Base-by-base conservation (phyloP, 1,140 invertebrate species). In the Drosophila oshimai region DNA sequence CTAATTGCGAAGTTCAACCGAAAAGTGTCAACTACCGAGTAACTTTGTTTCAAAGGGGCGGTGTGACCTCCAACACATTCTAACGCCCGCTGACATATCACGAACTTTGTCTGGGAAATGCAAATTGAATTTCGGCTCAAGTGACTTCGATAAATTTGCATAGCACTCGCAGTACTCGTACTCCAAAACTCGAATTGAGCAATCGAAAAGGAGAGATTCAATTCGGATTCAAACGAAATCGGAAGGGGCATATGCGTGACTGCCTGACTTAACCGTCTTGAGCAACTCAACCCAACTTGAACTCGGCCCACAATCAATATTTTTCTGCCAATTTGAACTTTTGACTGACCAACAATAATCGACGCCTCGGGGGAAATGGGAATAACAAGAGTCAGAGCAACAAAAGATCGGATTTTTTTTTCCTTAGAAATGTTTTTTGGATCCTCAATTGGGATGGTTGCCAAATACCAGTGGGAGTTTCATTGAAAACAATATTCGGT, bases 31-130 rank as follows among this genome's bases (percentile, higher is more conserved):
- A 68, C 61, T 17, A 29, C 9, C 17, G 26, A 67, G 7, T 13
- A 28, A 7, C 6, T 9, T n/a, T n/a, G n/a, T n/a, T n/a, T n/a
- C 42, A 28, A 61, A 6, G 57, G 54, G 54, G 54, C 54, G 54
- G 33, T 12, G n/a, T 62, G 58, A 62, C 58, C 58, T 62, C 58
- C 58, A 62, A 36, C 68, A 73, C 78, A 83, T 81, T 81, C 77
- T 81, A 81, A 83, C 77, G 77, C 78, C 78, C 74, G 78, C 67
- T 81, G 77, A 81, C 77, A 81, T 81, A 81, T 81, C 77, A 81
- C 77, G 77, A 77, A 77, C 73, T 77, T 49, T 76, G 57, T 26
- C 24, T 54, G 54, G 49, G 74, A 81, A 83, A 81, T 81, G 77
- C 77, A 81, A 81, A 81, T 79, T 74, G 58, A 64, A 64, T 71